Conservation (phyloP, 2,113 vertebrate species). For the Mixornis gularis region DNA sequence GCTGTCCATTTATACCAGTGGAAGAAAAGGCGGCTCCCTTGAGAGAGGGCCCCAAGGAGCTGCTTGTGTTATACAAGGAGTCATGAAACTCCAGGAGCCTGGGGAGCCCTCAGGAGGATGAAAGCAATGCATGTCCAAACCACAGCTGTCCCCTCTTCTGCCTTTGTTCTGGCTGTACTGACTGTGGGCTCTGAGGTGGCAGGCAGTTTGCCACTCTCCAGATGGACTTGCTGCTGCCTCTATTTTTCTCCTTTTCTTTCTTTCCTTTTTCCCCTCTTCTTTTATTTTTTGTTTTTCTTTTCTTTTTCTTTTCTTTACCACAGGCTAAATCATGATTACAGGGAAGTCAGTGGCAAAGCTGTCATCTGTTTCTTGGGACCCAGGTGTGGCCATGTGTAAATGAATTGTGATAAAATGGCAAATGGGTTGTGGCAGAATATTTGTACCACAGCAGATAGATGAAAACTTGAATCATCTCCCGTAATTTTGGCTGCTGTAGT, state of each 20-base stretch:
- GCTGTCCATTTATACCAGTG: background rate
- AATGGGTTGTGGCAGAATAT: background rate
- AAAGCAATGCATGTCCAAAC: fast-evolving
- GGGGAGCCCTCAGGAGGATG: background rate
- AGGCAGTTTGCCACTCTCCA: constrained; percentile 45
- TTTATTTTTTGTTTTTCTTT: background rate
- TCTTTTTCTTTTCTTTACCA: background rate
- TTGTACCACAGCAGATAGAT: background rate
- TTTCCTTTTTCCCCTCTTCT: fast-evolving
- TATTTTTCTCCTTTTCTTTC: background rate
- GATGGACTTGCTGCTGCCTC: constrained; percentile 46
- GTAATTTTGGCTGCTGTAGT: background rate
- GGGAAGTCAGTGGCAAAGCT: background rate
- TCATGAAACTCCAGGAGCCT: fast-evolving
- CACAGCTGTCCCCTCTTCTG: background rate
- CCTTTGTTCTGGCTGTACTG: background rate
- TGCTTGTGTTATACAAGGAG: too few species aligned
- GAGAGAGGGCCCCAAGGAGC: background rate
- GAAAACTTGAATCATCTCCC: background rate
- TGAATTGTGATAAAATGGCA: background rate
- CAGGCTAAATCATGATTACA: background rate
- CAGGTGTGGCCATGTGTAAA: background rate
- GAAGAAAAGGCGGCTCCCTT: background rate
- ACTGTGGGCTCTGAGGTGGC: background rate
- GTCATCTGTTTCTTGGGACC: background rate